These are phyloP conservation scores for Matsumyia berberina DNA, from an alignment of 2,888 invertebrate species.

Conservation along the genomic window DNA sequence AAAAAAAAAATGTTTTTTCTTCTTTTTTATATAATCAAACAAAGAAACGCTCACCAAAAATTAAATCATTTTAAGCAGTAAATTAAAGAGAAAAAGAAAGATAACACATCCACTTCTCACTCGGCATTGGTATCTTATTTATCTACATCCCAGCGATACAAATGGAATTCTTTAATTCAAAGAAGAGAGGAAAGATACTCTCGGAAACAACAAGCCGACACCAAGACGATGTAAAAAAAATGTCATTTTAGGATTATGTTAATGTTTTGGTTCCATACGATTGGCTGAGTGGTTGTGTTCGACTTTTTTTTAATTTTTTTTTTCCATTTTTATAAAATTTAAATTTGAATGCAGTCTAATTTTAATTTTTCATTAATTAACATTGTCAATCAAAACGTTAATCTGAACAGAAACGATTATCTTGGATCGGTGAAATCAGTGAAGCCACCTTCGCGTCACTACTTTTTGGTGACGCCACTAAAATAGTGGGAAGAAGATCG, in stretches of 20 bases:
- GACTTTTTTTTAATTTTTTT: not conserved
- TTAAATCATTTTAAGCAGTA: constrained; percentile 62
- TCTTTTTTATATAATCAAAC: constrained; percentile 13
- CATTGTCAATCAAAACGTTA: not conserved
- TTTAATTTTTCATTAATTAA: constrained; percentile 18
- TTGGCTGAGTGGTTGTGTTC: constrained; percentile 5
- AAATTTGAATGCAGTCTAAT: constrained; percentile 28
- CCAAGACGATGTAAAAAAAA: constrained; percentile 17
- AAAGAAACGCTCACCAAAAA: constrained; percentile 54
- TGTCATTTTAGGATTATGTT: constrained; percentile 62
- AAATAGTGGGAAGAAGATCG: not conserved
- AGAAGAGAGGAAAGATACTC: constrained; percentile 23
- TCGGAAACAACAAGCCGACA: not conserved
- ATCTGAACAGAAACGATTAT: constrained; percentile 7
- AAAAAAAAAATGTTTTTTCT: not conserved
- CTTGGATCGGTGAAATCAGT: constrained; percentile 3
- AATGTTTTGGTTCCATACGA: constrained; percentile 27
- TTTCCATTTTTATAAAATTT: constrained; percentile 8
- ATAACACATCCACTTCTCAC: constrained; percentile 54
- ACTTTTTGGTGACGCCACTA: not conserved
- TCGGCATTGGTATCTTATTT: constrained; percentile 59
- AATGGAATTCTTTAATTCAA: constrained; percentile 46
- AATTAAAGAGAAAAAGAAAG: constrained; percentile 59
- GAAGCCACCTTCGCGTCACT: constrained; percentile 35
- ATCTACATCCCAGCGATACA: constrained; percentile 46